A percentile compares a stretch with the other conserved stretches of the same genome.
These are phyloP conservation scores for Spea multiplicata DNA, from an alignment of 2,113 vertebrate genomes.

Conservation along the genomic window DNA sequence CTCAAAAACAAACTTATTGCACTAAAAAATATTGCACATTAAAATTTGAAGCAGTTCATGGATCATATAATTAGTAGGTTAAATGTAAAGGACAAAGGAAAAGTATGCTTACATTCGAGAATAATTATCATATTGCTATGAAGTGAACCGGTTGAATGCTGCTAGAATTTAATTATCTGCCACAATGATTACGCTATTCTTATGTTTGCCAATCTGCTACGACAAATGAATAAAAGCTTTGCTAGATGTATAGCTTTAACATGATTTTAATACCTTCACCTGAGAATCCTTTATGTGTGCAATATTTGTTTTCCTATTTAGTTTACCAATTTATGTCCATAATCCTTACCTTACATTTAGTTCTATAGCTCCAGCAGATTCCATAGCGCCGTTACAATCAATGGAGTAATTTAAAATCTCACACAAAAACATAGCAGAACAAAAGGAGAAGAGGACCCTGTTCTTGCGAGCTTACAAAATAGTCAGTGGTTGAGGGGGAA, in stretches of 20 bases:
- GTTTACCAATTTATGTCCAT: too few relatives aligned
- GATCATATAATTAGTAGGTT: conserved; percentile 35
- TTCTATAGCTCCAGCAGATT: too few relatives aligned
- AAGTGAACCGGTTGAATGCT: conserved; percentile 21
- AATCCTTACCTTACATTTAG: too few relatives aligned
- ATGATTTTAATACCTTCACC: conserved; percentile 18
- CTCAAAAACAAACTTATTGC: conserved; percentile 24
- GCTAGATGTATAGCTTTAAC: conserved; percentile 22
- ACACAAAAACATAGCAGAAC: too few relatives aligned
- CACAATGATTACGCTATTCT: conserved; percentile 30
- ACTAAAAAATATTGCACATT: not conserved
- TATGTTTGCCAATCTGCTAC: conserved; percentile 20
- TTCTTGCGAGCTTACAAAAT: too few relatives aligned
- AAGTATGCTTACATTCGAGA: conserved; percentile 20
- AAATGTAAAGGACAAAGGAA: conserved; percentile 24
- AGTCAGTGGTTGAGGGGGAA: too few relatives aligned
- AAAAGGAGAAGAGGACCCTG: too few relatives aligned
- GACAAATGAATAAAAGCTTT: conserved; percentile 17
- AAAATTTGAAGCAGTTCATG: too few relatives aligned
- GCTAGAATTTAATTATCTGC: conserved; percentile 38
- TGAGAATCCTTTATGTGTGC: not conserved
- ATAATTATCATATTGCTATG: conserved; percentile 32
- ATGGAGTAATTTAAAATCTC: too few relatives aligned
- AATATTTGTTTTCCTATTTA: too few relatives aligned
- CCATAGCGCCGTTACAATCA: too few relatives aligned